Evolutionary conservation across 2,888 invertebrate genomes (phyloP).

Genomic region (Protonemura montana): DNA sequence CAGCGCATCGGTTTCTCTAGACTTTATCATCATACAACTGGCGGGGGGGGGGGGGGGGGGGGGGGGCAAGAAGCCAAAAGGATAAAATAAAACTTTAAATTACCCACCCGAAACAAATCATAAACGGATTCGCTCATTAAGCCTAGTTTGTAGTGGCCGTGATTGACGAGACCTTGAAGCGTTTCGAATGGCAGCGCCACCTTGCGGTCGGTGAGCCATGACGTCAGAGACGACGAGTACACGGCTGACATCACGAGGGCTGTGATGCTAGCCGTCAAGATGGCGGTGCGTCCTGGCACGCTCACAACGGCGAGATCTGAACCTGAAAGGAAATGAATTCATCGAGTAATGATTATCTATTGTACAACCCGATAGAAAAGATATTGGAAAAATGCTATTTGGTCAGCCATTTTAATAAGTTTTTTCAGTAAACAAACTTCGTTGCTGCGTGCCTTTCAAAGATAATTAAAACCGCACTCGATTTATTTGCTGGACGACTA

Average conservation of each 20-base stretch:
- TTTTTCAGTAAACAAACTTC: no score
- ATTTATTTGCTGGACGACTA: no score
- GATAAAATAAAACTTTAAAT: neutral
- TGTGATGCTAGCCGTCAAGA: neutral
- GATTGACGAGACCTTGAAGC: neutral
- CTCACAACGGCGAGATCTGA: neutral
- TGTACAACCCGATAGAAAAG: no score
- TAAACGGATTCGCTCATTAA: neutral
- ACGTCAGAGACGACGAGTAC: neutral
- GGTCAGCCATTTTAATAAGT: no score
- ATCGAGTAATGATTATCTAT: neutral
- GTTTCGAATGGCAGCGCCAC: constrained; percentile 14
- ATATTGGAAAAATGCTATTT: no score
- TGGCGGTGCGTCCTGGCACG: neutral
- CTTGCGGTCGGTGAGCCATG: neutral
- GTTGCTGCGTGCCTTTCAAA: no score
- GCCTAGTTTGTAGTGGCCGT: constrained; percentile 19
- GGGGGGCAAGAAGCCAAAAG: no score
- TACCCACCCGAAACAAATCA: constrained; percentile 1
- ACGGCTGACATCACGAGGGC: neutral
- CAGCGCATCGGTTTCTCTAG: no score
- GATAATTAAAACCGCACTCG: no score
- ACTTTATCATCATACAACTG: no score
- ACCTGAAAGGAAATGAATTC: neutral
- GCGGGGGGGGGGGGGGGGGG: no score